Evolutionary conservation across 2,888 invertebrate genomes (phyloP), one percentile per base, ranked within the genome.

Genomic region (Uropetala carovei): DNA sequence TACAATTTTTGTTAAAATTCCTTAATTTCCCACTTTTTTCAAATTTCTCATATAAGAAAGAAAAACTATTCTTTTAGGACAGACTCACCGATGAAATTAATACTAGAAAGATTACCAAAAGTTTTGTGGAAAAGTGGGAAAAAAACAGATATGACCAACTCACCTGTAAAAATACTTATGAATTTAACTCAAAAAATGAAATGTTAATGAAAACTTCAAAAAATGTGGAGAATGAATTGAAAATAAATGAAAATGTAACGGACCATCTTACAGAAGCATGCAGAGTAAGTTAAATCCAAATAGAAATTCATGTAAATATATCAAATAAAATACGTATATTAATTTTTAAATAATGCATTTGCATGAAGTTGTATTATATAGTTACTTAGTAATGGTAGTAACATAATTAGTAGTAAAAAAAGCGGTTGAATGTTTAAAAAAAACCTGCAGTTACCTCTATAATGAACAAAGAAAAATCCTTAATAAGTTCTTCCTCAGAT

Each of bases 71-170:
- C 64, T 64, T 64, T 2, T 43, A 89, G 89, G 89, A 89, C 43
- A 64, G 64, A n/a, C 30, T 64, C 10, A 89, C 43, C 5, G 64
- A 89, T 16, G 89, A 89, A 68, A 43, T 56, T 13, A 64, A 64
- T 14, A 59, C 16, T 43, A 43, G 56, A 43, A 68, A 89, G 64
- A 64, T 58, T 22, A 89, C 64, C 14, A 27, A 68, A 30, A 89
- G 64, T 89, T 89, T 64, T 68, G 89, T 64, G 13, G 64, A 64
- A 30, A 60, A 89, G n/a, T 89, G 89, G 89, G 89, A 64, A 9
- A 89, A 89, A 68, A 27, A 30, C 30, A 22, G 43, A 30, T 43
- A 89, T 16, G 89, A 89, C 13, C 89, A 89, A 59, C 43, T 59
- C 18, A 30, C 18, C 16, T 64, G 30, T 60, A 60, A 43, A 18